phyloP scores from a whole-genome alignment of 37 sponge, comb jelly and placozoan genomes.

The Axinella damicornis region DNA sequence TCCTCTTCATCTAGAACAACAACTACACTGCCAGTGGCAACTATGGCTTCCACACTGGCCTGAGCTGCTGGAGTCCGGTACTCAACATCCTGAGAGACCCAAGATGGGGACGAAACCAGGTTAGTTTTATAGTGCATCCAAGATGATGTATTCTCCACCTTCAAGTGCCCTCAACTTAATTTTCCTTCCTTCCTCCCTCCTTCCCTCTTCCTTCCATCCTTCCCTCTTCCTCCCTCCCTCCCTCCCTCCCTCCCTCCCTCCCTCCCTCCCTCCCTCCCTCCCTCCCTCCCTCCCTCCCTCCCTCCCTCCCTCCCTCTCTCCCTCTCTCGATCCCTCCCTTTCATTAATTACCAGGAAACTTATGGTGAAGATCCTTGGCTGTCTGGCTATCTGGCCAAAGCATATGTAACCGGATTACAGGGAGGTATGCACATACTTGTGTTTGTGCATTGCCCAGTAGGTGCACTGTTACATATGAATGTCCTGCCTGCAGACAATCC shows the following conservation, averaged over 20 bases:
- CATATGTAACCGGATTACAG: constrained; percentile 71
- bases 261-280: too few species aligned
- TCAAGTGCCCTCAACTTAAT: too few species aligned
- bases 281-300: too few species aligned
- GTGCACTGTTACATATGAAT: too few species aligned
- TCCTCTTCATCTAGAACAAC: constrained; percentile 37
- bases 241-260: too few species aligned
- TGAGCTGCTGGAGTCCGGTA: constrained; percentile 74
- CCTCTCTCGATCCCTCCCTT: neutral
- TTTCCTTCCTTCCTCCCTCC: too few species aligned
- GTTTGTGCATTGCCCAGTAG: neutral
- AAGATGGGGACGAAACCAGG: constrained; percentile 75
- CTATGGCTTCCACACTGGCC: constrained; percentile 71
- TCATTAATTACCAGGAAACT: constrained; percentile 43
- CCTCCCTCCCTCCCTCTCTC: too few species aligned
- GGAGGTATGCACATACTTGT: constrained; percentile 33
- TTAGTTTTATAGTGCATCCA: too few species aligned
- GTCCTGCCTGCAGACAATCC: constrained; percentile 35
- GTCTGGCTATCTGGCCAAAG: constrained; percentile 40
- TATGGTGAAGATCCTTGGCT: constrained; percentile 75
- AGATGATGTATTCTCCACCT: too few species aligned
- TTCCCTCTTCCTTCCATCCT: too few species aligned
- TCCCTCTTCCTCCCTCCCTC: too few species aligned
- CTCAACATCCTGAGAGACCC: constrained; percentile 72
- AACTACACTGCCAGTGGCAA: constrained; percentile 25